phyloP scores from a whole-genome alignment of 2,113 vertebrate genomes.

The Caranx ignobilis region DNA sequence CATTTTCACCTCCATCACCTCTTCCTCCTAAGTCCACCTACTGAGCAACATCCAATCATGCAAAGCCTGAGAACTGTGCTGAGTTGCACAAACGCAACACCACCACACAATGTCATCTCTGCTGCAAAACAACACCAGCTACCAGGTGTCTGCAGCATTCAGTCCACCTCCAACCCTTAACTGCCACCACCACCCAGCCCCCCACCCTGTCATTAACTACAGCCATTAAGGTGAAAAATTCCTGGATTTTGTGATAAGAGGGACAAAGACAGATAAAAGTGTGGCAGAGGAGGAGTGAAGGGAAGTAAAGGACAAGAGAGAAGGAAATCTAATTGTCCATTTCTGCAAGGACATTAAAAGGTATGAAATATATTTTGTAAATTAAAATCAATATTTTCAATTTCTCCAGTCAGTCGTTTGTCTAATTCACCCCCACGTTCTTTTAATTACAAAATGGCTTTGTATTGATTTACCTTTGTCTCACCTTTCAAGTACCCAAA shows the following conservation, averaged over 20 bases:
- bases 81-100: constrained; percentile 27
- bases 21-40: constrained; percentile 19
- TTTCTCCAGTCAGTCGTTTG: constrained; percentile 91
- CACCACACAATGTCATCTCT: constrained; percentile 14
- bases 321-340: constrained; percentile 85
- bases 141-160: constrained; percentile 2
- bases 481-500: constrained; percentile 70
- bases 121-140: constrained; percentile 15
- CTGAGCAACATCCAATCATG: constrained; percentile 29
- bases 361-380: constrained; percentile 90
- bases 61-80: constrained; percentile 36
- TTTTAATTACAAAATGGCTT: constrained; percentile 94
- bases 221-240: constrained; percentile 68
- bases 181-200: not conserved
- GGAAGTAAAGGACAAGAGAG: constrained; percentile 46
- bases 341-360: constrained; percentile 84
- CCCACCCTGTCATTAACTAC: constrained; percentile 57
- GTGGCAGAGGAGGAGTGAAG: constrained; percentile 4
- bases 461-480: constrained; percentile 88
- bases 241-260: constrained; percentile 62
- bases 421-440: constrained; percentile 90
- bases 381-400: constrained; percentile 96
- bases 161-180: constrained; percentile 1
- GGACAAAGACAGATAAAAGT: constrained; percentile 32
- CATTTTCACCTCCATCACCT: constrained; percentile 24